A percentile compares a stretch with the other conserved stretches of the same genome.
These are phyloP conservation scores for Poliocrania exsul DNA, from an alignment of 2,797 vertebrate species.

Conservation along the genomic window DNA sequence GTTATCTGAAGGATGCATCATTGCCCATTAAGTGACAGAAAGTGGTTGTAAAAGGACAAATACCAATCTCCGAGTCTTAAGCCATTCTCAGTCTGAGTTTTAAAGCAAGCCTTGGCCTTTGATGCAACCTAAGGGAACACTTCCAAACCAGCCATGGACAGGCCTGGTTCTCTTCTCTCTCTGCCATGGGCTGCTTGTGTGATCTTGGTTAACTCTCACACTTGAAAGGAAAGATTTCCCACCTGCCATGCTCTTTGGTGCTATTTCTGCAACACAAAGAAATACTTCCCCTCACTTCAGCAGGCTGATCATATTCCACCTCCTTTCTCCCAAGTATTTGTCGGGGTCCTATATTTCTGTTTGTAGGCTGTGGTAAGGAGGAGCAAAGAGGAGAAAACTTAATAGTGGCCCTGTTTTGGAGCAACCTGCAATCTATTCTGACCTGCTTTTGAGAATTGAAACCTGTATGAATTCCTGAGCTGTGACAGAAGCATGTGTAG, in stretches of 20 bases:
- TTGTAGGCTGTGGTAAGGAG: neutral
- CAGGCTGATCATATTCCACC: neutral
- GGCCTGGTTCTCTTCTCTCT: neutral
- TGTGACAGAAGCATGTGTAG: conserved; percentile 35
- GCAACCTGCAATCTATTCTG: conserved; percentile 9
- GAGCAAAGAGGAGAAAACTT: neutral
- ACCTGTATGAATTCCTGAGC: conserved; percentile 50
- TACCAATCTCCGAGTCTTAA: neutral
- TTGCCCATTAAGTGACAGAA: neutral
- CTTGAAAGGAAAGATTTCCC: conserved; percentile 39
- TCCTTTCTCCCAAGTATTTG: neutral
- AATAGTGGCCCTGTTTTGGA: neutral
- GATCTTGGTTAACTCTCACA: conserved; percentile 22
- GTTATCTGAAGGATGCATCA: neutral
- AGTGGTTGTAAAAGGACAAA: neutral
- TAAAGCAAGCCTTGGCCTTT: neutral
- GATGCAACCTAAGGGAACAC: neutral
- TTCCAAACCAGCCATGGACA: neutral
- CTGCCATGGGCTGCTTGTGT: conserved; percentile 16
- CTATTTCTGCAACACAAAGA: conserved; percentile 15
- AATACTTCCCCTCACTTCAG: neutral
- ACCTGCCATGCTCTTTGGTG: neutral
- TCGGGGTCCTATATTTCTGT: neutral
- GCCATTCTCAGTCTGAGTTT: neutral
- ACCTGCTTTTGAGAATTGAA: conserved; percentile 34